Conservation (phyloP, 2,888 invertebrate species). For the Hydrotaea cyrtoneurina region DNA sequence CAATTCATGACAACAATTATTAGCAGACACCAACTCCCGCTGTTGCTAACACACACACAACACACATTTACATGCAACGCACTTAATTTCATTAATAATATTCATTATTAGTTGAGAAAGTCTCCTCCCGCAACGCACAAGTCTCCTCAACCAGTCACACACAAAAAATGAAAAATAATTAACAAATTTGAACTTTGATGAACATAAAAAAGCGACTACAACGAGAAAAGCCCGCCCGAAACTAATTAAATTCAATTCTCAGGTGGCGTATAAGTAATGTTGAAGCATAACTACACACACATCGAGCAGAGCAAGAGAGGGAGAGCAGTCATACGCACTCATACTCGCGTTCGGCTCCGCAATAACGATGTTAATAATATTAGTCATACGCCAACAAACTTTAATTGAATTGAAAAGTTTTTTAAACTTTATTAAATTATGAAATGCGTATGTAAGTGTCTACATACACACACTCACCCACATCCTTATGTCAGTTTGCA, state of each 20-base stretch:
- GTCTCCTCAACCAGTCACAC: no score
- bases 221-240: constrained; percentile 35
- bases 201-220: background rate
- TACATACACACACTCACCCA: background rate
- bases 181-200: constrained; percentile 23
- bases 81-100: constrained; percentile 5
- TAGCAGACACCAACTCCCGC: no score
- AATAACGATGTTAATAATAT: constrained; percentile 63
- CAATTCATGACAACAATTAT: constrained; percentile 13
- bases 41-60: background rate
- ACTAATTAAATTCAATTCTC: constrained; percentile 64
- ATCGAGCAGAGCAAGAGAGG: background rate
- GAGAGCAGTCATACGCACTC: background rate
- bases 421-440: constrained; percentile 36
- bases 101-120: background rate
- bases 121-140: background rate
- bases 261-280: constrained; percentile 60
- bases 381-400: constrained; percentile 66
- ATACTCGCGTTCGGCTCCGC: background rate
- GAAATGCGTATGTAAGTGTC: constrained; percentile 19
- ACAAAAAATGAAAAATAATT: background rate
- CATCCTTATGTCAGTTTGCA: background rate
- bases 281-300: constrained; percentile 1
- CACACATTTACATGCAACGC: background rate
- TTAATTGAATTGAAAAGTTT: constrained; percentile 67